These are phyloP conservation scores for Eulemur coronatus DNA, from an alignment of 2,797 vertebrate species.

Conservation along the genomic window DNA sequence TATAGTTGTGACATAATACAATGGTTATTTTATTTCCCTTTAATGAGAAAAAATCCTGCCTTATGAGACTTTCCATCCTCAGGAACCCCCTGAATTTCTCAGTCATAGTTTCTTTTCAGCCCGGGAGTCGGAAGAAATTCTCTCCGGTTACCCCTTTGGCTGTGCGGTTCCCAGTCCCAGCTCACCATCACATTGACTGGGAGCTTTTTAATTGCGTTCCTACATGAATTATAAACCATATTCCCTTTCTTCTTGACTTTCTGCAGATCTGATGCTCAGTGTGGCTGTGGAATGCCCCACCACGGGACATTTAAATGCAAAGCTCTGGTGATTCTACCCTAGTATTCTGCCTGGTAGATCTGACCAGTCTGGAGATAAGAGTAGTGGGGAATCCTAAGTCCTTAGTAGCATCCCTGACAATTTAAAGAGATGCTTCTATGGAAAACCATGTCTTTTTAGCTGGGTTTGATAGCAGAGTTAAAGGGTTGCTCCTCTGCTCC, in stretches of 20 bases:
- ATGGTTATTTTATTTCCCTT: conserved; percentile 42
- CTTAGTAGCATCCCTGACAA: not conserved
- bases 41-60: not conserved
- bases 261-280: not conserved
- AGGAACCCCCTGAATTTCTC: not conserved
- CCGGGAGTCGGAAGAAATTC: not conserved
- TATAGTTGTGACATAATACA: conserved; percentile 33
- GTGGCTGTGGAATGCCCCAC: not conserved
- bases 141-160: not conserved
- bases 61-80: not conserved
- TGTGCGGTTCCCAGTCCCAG: not conserved
- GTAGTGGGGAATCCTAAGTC: not conserved
- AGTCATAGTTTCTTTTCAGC: not conserved
- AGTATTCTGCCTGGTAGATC: not conserved
- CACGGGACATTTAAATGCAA: not conserved
- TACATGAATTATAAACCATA: not conserved
- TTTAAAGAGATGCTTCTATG: not conserved
- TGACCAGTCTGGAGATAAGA: not conserved
- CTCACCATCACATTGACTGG: not conserved
- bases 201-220: not conserved
- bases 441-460: not conserved
- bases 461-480: not conserved
- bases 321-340: not conserved
- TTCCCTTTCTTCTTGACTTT: not conserved
- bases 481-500: not conserved